A percentile compares a stretch with the other conserved stretches of the same genome.
Evolutionary conservation across 1,140 invertebrate genomes (phyloP).

Genomic region (Lucilia cuprina): DNA sequence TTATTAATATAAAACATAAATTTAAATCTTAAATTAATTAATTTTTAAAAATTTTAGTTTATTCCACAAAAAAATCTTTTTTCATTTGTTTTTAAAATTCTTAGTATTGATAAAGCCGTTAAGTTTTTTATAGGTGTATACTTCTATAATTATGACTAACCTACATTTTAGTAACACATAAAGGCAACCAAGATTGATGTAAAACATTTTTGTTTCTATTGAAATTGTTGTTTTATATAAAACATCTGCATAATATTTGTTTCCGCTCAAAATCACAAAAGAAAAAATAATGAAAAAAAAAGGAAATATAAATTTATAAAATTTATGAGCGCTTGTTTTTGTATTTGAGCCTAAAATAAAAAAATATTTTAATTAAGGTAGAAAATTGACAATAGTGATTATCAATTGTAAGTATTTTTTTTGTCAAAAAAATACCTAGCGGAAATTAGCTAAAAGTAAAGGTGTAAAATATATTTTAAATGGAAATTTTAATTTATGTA

Average conservation of each 20-base stretch:
- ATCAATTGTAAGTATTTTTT: too few relatives aligned
- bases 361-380: too few relatives aligned
- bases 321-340: background rate
- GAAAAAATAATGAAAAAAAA: background rate
- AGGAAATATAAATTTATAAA: slow-evolving; percentile 1
- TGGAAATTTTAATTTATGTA: too few relatives aligned
- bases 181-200: background rate
- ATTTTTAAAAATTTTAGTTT: too few relatives aligned
- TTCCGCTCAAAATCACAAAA: background rate
- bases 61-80: too few relatives aligned
- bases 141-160: background rate
- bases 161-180: background rate
- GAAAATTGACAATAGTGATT: too few relatives aligned
- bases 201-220: background rate
- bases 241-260: background rate
- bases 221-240: background rate
- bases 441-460: too few relatives aligned
- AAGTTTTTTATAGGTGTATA: background rate
- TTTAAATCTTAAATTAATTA: too few relatives aligned
- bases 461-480: too few relatives aligned
- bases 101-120: background rate
- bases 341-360: too few relatives aligned
- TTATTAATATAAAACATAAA: background rate
- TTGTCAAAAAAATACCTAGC: too few relatives aligned
- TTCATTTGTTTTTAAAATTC: too few relatives aligned